These are phyloP conservation scores for Crambe crambe DNA, from an alignment of 37 sponge, comb jelly and placozoan species.

Conservation along the genomic window DNA sequence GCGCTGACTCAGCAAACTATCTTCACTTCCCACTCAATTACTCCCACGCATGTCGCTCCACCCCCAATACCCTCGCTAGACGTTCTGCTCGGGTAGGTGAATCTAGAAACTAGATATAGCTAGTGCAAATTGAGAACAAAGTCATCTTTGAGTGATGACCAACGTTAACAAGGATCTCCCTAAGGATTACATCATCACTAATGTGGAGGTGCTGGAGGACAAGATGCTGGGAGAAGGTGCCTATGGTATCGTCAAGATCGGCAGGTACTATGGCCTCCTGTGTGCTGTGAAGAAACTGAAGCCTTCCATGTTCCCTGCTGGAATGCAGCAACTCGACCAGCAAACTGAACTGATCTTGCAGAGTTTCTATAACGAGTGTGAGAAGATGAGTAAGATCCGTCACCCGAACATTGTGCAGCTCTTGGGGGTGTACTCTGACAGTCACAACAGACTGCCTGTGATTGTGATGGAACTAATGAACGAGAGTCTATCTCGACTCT, in stretches of 20 bases:
- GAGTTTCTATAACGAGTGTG: constrained; percentile 55
- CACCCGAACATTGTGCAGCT: constrained; percentile 61
- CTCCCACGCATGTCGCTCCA: too few relatives aligned
- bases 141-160: too few relatives aligned
- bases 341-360: constrained; percentile 43
- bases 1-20: too few relatives aligned
- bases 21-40: too few relatives aligned
- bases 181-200: constrained; percentile 42
- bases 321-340: constrained; percentile 50
- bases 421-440: constrained; percentile 30
- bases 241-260: constrained; percentile 53
- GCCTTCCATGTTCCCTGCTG: constrained; percentile 35
- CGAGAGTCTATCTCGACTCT: constrained; percentile 37
- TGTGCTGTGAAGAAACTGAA: constrained; percentile 60
- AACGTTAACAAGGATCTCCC: too few relatives aligned
- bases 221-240: constrained; percentile 49
- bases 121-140: too few relatives aligned
- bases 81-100: too few relatives aligned
- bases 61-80: too few relatives aligned
- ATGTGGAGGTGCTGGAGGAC: constrained; percentile 25
- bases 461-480: constrained; percentile 62
- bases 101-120: too few relatives aligned
- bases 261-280: constrained; percentile 29
- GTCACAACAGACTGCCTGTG: constrained; percentile 33
- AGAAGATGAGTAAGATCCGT: constrained; percentile 30